phyloP scores from a whole-genome alignment of 2,113 vertebrate species.

The Macquaria ambigua region DNA sequence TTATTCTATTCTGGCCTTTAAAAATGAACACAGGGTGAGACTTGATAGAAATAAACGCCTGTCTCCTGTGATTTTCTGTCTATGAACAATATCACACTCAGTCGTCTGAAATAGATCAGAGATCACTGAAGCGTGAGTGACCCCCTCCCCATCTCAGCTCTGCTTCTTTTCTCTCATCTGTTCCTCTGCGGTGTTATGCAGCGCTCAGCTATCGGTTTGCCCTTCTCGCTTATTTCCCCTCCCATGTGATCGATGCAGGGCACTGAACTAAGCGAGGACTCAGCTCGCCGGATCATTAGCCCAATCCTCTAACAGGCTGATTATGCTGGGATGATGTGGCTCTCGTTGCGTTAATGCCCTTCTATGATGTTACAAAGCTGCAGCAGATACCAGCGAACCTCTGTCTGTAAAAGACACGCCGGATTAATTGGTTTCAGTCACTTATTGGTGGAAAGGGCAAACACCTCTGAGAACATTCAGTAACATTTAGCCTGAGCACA shows the following conservation, averaged over 20 bases:
- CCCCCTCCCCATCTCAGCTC: not conserved
- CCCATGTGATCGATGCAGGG: slow-evolving; percentile 37
- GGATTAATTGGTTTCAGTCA: slow-evolving; percentile 23
- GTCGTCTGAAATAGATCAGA: slow-evolving; percentile 35
- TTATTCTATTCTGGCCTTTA: not conserved
- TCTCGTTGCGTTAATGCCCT: slow-evolving; percentile 26
- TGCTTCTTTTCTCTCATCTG: not conserved
- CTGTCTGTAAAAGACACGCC: not conserved
- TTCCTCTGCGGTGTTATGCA: not conserved
- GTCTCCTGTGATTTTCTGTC: slow-evolving; percentile 5
- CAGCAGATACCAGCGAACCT: slow-evolving; percentile 5
- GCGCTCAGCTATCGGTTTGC: not conserved
- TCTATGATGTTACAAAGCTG: slow-evolving; percentile 52
- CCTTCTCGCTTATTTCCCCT: slow-evolving; percentile 11
- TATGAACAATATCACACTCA: slow-evolving; percentile 1
- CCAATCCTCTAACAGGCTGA: slow-evolving; percentile 32
- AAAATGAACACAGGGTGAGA: not conserved
- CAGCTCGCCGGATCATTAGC: slow-evolving; percentile 38
- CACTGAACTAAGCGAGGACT: slow-evolving; percentile 19
- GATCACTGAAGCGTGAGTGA: slow-evolving; percentile 11
- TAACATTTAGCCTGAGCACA: not conserved
- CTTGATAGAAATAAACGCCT: not conserved
- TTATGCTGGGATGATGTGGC: slow-evolving; percentile 24
- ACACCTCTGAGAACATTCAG: not conserved
- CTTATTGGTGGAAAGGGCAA: not conserved